A percentile compares a stretch with the other conserved stretches of the same genome.
phyloP scores from a whole-genome alignment of 1,140 invertebrate species.

The Fopius arisanus region DNA sequence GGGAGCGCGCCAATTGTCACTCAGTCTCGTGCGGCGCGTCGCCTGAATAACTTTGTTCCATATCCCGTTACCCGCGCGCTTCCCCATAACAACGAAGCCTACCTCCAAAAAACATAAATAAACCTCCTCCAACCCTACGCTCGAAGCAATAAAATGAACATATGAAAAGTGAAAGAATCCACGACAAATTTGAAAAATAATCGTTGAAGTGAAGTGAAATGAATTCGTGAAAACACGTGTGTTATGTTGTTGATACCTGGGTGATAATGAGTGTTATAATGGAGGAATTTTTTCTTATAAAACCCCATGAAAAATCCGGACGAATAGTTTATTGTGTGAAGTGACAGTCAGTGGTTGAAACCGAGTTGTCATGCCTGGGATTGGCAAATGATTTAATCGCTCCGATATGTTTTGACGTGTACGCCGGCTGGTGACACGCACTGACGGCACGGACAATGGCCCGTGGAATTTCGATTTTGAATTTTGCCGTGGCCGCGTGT shows the following conservation, averaged over 20 bases:
- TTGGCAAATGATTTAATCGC: conserved; percentile 9
- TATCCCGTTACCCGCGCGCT: not conserved
- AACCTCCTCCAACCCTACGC: too few relatives aligned
- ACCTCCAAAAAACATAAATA: not conserved
- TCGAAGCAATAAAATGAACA: too few relatives aligned
- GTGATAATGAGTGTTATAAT: not conserved
- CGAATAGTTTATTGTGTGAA: not conserved
- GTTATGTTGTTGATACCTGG: not conserved
- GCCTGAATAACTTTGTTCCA: too few relatives aligned
- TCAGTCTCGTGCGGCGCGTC: conserved; percentile 53
- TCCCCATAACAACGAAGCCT: too few relatives aligned
- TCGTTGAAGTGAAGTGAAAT: too few relatives aligned
- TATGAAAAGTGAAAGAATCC: too few relatives aligned
- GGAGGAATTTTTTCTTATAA: not conserved
- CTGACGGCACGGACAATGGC: conserved; percentile 57
- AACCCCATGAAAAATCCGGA: not conserved
- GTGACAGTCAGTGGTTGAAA: not conserved
- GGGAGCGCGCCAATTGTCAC: conserved; percentile 27
- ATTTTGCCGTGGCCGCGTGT: conserved; percentile 45
- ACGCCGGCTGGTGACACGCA: conserved; percentile 38
- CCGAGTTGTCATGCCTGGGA: not conserved
- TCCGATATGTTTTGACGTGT: not conserved
- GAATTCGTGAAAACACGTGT: not conserved
- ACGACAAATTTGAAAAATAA: too few relatives aligned
- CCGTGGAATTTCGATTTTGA: conserved; percentile 60